Evolutionary conservation across 2,797 vertebrate species (phyloP), one percentile per base, ranked within the genome.

Genomic region (Propithecus deckenii): DNA sequence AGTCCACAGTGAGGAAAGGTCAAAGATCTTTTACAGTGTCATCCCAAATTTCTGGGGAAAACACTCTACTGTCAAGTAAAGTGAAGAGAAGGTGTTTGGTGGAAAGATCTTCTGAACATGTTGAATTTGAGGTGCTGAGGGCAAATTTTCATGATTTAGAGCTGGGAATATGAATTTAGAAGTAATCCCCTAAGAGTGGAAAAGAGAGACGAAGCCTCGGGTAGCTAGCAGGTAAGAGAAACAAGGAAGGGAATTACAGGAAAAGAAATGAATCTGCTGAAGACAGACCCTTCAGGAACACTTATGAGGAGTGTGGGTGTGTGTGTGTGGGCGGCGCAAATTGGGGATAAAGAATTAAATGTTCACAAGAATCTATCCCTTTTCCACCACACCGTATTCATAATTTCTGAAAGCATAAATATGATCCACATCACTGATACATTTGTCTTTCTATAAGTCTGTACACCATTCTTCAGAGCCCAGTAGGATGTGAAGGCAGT

Each of bases 361-460:
- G 10, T 9, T 55, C 18, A 43, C 14, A 57, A 46, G 12, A 89
- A 91, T 52, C n/a, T 23, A 35, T 65, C 20, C 15, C 8, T 72
- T 94, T 89, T 14, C n/a, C 25, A 59, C 10, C 28, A 9, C 8
- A 25, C 4, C 9, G 50, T 81, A 87, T 80, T 87, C 86, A 89
- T 87, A 38, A 7, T 84, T 87, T 72, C 85, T 71, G n/a, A 7
- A 2, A 55, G 38, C 2, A 59, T 38, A 92, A 89, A 55, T 65
- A 38, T 59, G 7, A 72, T 96, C 75, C 25, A 43, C 2, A 59
- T 32, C 71, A 83, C 57, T 55, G 3, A 30, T 46, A 22, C 6
- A 48, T 94, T 91, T 97, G 89, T 95, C 72, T 97, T 91, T 93
- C 86, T 65, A 6, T 55, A 43, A 96, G 87, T 93, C 72, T 55